A percentile compares a stretch with the other conserved stretches of the same genome.
phyloP scores from a whole-genome alignment of 1,140 invertebrate species.

The Musca vetustissima region DNA sequence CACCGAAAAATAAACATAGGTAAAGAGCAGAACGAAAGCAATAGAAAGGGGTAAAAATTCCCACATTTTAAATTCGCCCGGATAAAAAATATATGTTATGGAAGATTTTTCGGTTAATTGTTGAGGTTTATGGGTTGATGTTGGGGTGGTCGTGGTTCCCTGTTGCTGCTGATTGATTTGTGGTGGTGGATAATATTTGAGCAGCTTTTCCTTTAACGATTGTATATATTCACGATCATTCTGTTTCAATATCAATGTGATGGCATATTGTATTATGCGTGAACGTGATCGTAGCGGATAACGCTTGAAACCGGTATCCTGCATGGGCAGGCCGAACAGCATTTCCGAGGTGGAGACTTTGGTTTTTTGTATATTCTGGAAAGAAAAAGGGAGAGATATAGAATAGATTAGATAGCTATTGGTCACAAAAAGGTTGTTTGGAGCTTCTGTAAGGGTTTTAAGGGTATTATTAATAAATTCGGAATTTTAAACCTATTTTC shows the following conservation, averaged over 20 bases:
- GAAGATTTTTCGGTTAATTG: constrained; percentile 36
- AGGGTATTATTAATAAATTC: no score
- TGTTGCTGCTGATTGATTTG: constrained; percentile 31
- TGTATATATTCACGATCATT: constrained; percentile 78
- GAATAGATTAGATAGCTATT: not conserved
- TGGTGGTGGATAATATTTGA: constrained; percentile 67
- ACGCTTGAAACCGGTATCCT: constrained; percentile 85
- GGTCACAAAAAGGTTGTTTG: no score
- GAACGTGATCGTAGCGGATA: constrained; percentile 81
- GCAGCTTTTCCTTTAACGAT: constrained; percentile 71
- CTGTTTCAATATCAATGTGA: constrained; percentile 83
- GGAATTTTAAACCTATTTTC: no score
- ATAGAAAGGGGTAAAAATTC: constrained; percentile 84
- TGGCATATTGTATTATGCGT: constrained; percentile 83
- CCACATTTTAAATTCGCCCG: constrained; percentile 81
- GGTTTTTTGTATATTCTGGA: constrained; percentile 72
- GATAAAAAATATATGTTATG: constrained; percentile 78
- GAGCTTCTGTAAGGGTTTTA: no score
- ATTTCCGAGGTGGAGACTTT: constrained; percentile 86
- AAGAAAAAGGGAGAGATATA: constrained; percentile 32
- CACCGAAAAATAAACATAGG: constrained; percentile 94
- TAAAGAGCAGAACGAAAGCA: constrained; percentile 82
- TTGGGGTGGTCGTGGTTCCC: not conserved
- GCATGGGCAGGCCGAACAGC: constrained; percentile 86
- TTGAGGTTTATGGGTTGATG: not conserved